Evolutionary conservation across 2,113 vertebrate species (phyloP).

Genomic region (Turdus rufiventris): DNA sequence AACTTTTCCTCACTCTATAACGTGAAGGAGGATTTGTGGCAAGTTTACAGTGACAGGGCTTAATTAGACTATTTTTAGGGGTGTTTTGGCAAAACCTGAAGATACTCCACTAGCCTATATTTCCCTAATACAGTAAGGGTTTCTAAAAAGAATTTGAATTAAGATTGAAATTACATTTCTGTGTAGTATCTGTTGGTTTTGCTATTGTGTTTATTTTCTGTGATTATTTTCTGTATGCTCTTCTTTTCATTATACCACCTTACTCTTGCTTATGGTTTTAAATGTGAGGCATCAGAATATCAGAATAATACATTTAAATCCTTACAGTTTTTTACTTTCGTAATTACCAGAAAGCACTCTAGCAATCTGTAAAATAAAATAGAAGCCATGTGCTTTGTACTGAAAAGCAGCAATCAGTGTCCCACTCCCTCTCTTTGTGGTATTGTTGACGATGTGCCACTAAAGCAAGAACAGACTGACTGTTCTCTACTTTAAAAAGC

Average conservation of each 20-base stretch:
- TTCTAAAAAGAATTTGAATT: neutral
- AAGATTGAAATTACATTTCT: neutral
- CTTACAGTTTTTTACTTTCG: neutral
- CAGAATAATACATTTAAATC: neutral
- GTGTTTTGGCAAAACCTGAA: neutral
- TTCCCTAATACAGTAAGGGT: neutral
- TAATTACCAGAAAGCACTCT: neutral
- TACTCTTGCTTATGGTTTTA: neutral
- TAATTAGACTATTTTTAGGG: neutral
- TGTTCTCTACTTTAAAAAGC: neutral
- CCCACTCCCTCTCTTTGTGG: neutral
- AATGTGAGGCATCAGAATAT: neutral
- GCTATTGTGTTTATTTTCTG: neutral
- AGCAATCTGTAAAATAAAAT: neutral
- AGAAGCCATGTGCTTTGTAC: neutral
- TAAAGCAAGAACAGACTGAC: neutral
- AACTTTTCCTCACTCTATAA: slow-evolving; percentile 12
- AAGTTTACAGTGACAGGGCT: neutral
- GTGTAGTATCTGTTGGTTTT: neutral
- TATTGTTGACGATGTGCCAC: neutral
- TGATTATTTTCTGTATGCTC: neutral
- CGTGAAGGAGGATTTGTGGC: neutral
- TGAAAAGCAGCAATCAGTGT: neutral
- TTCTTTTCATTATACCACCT: neutral
- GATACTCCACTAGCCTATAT: neutral